phyloP scores from a whole-genome alignment of 1,140 invertebrate species.

The Drosophila parvula region DNA sequence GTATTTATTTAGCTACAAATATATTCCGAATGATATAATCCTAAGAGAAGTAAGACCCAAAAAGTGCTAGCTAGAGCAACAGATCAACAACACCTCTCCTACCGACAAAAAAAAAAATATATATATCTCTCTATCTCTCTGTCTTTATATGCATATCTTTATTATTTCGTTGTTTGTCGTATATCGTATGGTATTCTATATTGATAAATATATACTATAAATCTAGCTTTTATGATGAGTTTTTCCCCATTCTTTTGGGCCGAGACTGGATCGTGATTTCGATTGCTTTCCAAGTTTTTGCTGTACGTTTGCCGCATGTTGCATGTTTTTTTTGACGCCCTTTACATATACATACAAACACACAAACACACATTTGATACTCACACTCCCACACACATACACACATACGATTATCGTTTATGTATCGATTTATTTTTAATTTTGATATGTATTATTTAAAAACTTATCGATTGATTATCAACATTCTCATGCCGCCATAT shows the following conservation, averaged over 20 bases:
- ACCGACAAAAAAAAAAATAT: slow-evolving; percentile 48
- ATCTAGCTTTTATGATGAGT: slow-evolving; percentile 57
- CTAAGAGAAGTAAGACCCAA: slow-evolving; percentile 55
- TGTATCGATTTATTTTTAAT: slow-evolving; percentile 37
- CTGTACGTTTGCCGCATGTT: slow-evolving; percentile 68
- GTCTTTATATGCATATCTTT: slow-evolving; percentile 48
- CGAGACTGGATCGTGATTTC: slow-evolving; percentile 41
- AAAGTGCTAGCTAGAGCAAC: slow-evolving; percentile 77
- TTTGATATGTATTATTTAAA: slow-evolving; percentile 41
- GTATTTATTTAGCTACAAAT: slow-evolving; percentile 26
- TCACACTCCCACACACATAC: slow-evolving; percentile 25
- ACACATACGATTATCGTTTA: slow-evolving; percentile 42
- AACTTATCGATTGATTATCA: slow-evolving; percentile 35
- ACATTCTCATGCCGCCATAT: slow-evolving; percentile 29
- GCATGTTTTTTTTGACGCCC: slow-evolving; percentile 68
- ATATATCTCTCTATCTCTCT: slow-evolving; percentile 36
- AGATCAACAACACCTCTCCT: slow-evolving; percentile 84
- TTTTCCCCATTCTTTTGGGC: slow-evolving; percentile 21
- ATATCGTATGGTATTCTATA: slow-evolving; percentile 58
- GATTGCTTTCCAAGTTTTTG: slow-evolving; percentile 47
- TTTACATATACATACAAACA: slow-evolving; percentile 46
- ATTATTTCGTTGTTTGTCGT: slow-evolving; percentile 71
- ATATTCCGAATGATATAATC: slow-evolving; percentile 62
- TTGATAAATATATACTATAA: slow-evolving; percentile 45
- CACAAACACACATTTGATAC: slow-evolving; percentile 35